Percentiles rank a stretch among this genome's conserved stretches.
phyloP scores from a whole-genome alignment of 2,113 vertebrate genomes.

The Carettochelys insculpta region DNA sequence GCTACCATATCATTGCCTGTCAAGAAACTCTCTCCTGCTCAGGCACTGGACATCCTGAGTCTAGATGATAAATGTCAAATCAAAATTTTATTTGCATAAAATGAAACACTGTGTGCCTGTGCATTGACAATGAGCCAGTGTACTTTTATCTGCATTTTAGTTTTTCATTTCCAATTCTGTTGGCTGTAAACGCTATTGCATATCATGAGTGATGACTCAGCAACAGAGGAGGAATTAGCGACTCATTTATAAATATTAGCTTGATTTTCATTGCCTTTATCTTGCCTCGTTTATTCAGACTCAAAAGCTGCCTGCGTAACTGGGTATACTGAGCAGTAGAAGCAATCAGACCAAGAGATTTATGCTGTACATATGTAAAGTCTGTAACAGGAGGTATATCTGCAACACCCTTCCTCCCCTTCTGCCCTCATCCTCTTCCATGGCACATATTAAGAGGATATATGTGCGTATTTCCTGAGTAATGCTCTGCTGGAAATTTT shows the following conservation, averaged over 20 bases:
- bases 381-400: constrained; percentile 44
- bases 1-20: background rate
- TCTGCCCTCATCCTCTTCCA: background rate
- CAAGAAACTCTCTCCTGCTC: background rate
- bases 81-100: constrained; percentile 1
- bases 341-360: constrained; percentile 30
- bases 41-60: background rate
- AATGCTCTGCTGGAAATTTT: constrained; percentile 18
- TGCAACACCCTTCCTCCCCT: constrained; percentile 62
- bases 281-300: background rate
- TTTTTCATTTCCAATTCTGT: background rate
- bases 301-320: background rate
- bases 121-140: background rate
- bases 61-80: constrained; percentile 14
- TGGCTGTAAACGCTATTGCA: background rate
- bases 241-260: background rate
- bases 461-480: constrained; percentile 57
- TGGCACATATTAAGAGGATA: background rate
- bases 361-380: background rate
- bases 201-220: background rate
- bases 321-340: constrained; percentile 12
- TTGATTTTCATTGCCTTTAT: background rate
- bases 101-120: background rate
- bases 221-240: constrained; percentile 25
- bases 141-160: background rate